Evolutionary conservation across 2,888 invertebrate species (phyloP).

Genomic region (Chymomyza caudatula): DNA sequence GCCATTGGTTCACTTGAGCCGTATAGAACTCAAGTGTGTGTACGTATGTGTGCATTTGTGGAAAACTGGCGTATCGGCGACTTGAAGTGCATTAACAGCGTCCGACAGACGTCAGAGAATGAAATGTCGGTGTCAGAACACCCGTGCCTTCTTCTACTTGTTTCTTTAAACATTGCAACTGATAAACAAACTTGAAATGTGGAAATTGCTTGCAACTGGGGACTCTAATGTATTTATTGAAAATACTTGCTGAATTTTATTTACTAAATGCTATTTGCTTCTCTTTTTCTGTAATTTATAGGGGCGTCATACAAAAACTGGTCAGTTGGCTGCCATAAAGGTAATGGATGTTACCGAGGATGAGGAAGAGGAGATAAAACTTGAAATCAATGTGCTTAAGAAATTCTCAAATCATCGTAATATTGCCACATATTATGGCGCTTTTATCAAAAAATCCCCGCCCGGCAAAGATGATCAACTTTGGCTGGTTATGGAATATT

Average conservation of each 20-base stretch:
- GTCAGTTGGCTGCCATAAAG: conserved; percentile 99
- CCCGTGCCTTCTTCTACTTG: not conserved
- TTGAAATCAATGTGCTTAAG: conserved; percentile 99
- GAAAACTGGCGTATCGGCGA: not conserved
- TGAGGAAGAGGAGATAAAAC: conserved; percentile 99
- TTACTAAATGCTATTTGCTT: conserved; percentile 7
- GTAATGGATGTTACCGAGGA: conserved; percentile 99
- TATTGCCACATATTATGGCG: conserved; percentile 99
- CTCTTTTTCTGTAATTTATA: conserved; percentile 76
- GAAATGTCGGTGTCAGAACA: not conserved
- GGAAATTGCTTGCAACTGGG: not conserved
- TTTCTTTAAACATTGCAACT: conserved; percentile 17
- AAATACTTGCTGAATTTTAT: conserved; percentile 4
- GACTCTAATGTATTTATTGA: not conserved
- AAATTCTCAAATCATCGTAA: conserved; percentile 99
- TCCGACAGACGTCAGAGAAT: not conserved
- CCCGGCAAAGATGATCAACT: conserved; percentile 99
- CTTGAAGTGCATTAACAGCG: conserved; percentile 38
- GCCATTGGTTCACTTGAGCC: conserved; percentile 13
- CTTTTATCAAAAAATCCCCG: conserved; percentile 99
- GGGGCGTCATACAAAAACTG: conserved; percentile 99
- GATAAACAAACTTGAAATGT: conserved; percentile 29
- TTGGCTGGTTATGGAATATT: conserved; percentile 99
- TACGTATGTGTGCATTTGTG: not conserved
- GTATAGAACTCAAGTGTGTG: not conserved